Base-by-base conservation (phyloP, 64 coral and sea anemone species). In the Actinia equina region DNA sequence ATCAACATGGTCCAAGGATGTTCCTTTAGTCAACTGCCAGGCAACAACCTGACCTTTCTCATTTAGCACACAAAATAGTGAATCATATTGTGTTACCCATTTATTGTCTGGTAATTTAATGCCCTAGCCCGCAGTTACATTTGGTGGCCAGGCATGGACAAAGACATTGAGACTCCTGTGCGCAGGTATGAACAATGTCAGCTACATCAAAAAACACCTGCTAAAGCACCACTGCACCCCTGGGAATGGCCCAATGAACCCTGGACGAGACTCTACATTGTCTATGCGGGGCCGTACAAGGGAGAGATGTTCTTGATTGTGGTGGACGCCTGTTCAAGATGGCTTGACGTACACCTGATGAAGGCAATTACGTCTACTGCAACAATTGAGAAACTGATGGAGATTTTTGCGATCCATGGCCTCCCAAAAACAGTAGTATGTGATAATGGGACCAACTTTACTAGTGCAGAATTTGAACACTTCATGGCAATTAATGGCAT, bases 271-370 rank as follows among this genome's bases (percentile, higher is more conserved):
- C 26, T 93, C 20, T 87, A 93, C 78, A 77, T 89, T 52, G 87
- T 89, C 81, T 89, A 82, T n/a, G 51, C 78, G 30, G 91, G 91
- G 55, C 91, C 87, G 8, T 93, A 85, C 55, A 85, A 25, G 80
- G 49, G 60, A 52, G 55, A 62, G 26, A 43, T 71, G 65, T 77
- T 83, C 7, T 41, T 81, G 5, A 22, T 91, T 14, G 44, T 80
- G 4, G 42, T 86, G 23, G 89, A 91, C 27, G 87, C 77, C 17
- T 15, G 44, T 17, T 82, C 87, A 46, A 89, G 83, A 37, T 89
- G 87, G 87, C n/a, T 84, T 14, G 43, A 90, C 77, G 89, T 76
- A 51, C 27, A 85, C 44, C 6, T 20, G 12, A 90, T 90, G 89
- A 67, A 17, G 19, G 64, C 52, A 27, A 92, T 77, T 12, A 92